Base-by-base conservation (phyloP, 2,888 invertebrate species). In the Elegia similella region DNA sequence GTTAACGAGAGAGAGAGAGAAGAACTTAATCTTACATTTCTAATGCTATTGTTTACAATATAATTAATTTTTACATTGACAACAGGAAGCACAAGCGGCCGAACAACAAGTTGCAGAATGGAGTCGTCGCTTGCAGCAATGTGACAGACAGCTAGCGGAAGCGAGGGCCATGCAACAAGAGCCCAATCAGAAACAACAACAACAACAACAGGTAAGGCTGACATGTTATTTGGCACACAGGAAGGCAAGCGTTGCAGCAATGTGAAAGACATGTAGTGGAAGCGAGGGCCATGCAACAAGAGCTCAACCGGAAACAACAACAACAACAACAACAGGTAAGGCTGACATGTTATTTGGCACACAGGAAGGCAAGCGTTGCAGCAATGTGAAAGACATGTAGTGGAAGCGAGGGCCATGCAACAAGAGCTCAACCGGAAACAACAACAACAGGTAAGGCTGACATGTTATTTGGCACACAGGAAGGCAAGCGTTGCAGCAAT, bases 131-230 rank as follows among this genome's bases (percentile, higher is more conserved):
- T 62, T 88, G 54, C 72, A 75, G 43, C 72, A 76, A 17, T 83
- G 80, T 64, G 87, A 88, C 63, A 60, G 73, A 1, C 80, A 84
- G 55, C 64, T 89, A 13, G 69, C 70, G 0, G 81, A 83, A 10
- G 83, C 78, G 1, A 61, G 84, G 2, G 72, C 75, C 0, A n/a
- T 79, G 47, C 83, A 77, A 42, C 38, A 23, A 12, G 32, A 43
- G 44, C 50, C 50, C 6, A 15, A 17, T 10, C 10, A 34, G 30
- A 29, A 47, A n/a, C 38, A 38, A n/a, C 34, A 34, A 12, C 38
- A 38, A n/a, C 38, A 38, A 38, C 38, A 38, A 8, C 8, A 12
- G n/a, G 38, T 34, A 32, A 32, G 23, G 23, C 23, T n/a, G n/a
- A n/a, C n/a, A n/a, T n/a, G 23, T 23, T 23, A 23, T 23, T 23